Conservation (phyloP, 2,113 vertebrate genomes). For the Rhynchomys soricoides region DNA sequence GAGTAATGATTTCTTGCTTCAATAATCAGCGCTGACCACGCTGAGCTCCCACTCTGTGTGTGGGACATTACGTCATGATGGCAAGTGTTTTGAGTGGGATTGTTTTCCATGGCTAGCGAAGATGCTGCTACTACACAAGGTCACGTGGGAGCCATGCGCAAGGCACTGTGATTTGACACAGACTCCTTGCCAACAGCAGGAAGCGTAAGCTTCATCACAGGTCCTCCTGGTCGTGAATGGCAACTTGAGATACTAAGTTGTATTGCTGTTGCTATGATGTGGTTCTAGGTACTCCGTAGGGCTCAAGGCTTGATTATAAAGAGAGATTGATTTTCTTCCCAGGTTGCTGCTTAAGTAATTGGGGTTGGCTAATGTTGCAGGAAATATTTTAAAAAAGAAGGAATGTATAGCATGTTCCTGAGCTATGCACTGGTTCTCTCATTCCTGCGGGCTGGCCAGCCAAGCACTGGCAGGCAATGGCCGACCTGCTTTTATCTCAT, state of each 20-base stretch:
- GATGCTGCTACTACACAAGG: neutral
- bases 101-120: neutral
- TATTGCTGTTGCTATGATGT: neutral
- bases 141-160: neutral
- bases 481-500: too few relatives aligned
- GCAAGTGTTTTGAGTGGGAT: neutral
- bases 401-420: too few relatives aligned
- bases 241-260: neutral
- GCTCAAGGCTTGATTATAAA: neutral
- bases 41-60: neutral
- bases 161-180: neutral
- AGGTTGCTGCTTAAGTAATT: neutral
- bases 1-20: neutral
- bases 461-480: too few relatives aligned
- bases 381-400: too few relatives aligned
- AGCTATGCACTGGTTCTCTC: too few relatives aligned
- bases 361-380: neutral
- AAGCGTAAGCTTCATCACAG: neutral
- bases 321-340: constrained; percentile 18
- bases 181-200: neutral
- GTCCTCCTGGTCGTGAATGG: neutral
- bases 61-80: neutral
- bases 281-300: neutral
- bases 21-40: neutral
- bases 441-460: too few relatives aligned